Conservation (phyloP, 2,888 invertebrate genomes). For the Nezara viridula region DNA sequence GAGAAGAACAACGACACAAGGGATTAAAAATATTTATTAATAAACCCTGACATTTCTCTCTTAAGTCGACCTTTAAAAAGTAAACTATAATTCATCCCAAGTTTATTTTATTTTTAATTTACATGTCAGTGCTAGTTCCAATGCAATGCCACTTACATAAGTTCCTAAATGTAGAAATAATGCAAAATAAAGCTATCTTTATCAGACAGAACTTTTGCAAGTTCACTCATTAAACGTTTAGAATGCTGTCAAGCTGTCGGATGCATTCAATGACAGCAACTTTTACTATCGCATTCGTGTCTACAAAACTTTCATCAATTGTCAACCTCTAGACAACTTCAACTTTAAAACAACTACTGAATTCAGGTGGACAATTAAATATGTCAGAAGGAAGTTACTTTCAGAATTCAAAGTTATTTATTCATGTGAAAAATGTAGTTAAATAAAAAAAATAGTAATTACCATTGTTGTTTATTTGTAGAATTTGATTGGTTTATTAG, state of each 20-base stretch:
- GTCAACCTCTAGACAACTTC: neutral
- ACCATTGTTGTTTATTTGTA: no score
- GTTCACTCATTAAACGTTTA: neutral
- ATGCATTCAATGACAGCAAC: neutral
- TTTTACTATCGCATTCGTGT: neutral
- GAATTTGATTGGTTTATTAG: no score
- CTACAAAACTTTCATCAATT: conserved; percentile 6
- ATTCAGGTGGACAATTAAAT: neutral
- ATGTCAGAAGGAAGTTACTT: no score
- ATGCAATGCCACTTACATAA: neutral
- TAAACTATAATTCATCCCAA: no score
- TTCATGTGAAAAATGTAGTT: no score
- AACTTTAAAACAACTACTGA: neutral
- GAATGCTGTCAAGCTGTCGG: neutral
- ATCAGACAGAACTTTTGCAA: neutral
- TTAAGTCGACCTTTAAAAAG: no score
- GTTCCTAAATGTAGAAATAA: neutral
- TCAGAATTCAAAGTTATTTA: no score
- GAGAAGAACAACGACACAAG: no score
- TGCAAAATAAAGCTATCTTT: neutral
- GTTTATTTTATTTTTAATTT: no score
- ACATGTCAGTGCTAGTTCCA: neutral
- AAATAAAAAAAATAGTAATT: no score
- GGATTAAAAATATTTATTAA: no score
- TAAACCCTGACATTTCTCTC: no score